Conservation (phyloP, 1,140 invertebrate genomes). For the Penaeus chinensis region DNA sequence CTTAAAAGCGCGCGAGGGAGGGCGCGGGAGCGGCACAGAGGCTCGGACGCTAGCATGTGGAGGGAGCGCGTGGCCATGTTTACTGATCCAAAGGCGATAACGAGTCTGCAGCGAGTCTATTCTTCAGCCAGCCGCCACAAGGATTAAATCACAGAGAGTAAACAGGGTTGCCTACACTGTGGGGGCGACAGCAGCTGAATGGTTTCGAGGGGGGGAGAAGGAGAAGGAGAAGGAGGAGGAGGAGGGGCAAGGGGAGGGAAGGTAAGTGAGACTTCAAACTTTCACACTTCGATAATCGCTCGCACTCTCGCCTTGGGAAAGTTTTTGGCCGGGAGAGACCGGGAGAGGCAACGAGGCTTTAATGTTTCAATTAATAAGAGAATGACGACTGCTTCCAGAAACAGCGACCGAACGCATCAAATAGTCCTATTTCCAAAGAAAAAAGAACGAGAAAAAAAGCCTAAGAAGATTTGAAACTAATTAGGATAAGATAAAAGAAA, state of each 20-base stretch:
- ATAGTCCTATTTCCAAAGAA: too few species aligned
- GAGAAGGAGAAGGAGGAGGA: slow-evolving; percentile 1
- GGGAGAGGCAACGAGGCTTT: too few species aligned
- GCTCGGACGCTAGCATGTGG: slow-evolving; percentile 29
- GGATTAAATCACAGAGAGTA: slow-evolving; percentile 40
- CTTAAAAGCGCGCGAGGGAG: slow-evolving; percentile 16
- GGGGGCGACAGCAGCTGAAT: neutral
- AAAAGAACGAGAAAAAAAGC: too few species aligned
- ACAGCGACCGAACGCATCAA: too few species aligned
- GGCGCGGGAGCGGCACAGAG: neutral
- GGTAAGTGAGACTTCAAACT: too few species aligned
- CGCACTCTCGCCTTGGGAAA: too few species aligned
- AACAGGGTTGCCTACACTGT: slow-evolving; percentile 28
- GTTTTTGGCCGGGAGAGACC: too few species aligned
- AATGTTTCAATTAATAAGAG: too few species aligned
- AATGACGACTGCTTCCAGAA: too few species aligned
- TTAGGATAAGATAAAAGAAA: too few species aligned
- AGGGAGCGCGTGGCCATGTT: slow-evolving; percentile 46
- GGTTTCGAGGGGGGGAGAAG: neutral
- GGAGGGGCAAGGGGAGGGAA: neutral
- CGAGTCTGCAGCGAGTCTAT: slow-evolving; percentile 41
- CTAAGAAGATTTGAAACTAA: too few species aligned
- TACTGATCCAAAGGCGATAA: slow-evolving; percentile 56
- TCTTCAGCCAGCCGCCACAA: slow-evolving; percentile 33
- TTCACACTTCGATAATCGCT: too few species aligned